A percentile compares a stretch with the other conserved stretches of the same genome.
Evolutionary conservation across 30 jellyfish, hydroid and myxozoan species (phyloP).

Genomic region (Aurelia aurita complex sp. Pacific): DNA sequence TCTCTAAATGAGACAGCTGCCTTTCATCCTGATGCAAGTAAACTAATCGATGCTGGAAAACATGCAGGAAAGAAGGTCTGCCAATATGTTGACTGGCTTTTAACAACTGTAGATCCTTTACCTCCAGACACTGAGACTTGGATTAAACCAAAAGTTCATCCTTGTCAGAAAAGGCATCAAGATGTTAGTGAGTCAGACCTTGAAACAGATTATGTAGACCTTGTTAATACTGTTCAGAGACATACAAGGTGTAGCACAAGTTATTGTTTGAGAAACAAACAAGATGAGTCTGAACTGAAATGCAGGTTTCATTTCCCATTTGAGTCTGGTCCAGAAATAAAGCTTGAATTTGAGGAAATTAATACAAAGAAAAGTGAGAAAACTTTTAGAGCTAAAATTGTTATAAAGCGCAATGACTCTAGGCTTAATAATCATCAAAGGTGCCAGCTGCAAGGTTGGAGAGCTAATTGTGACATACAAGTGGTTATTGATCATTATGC

Average conservation of each 20-base stretch:
- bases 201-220: conserved; percentile 23
- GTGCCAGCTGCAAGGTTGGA: conserved; percentile 44
- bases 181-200: not conserved
- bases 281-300: too few species aligned
- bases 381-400: not conserved
- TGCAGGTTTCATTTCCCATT: too few species aligned
- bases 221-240: conserved; percentile 20
- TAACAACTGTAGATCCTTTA: not conserved
- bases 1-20: not conserved
- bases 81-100: conserved; percentile 7
- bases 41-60: not conserved
- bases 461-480: conserved; percentile 49
- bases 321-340: too few species aligned
- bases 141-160: conserved; percentile 35
- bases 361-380: too few species aligned
- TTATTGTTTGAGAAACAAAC: too few species aligned
- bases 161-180: conserved; percentile 6
- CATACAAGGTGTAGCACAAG: too few species aligned
- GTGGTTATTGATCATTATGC: conserved; percentile 13
- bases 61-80: conserved; percentile 15
- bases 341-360: too few species aligned
- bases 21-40: not conserved
- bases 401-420: conserved; percentile 33
- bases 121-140: conserved; percentile 35
- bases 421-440: conserved; percentile 34